phyloP scores from a whole-genome alignment of 2,797 vertebrate species.

The Cottoperca gobio region DNA sequence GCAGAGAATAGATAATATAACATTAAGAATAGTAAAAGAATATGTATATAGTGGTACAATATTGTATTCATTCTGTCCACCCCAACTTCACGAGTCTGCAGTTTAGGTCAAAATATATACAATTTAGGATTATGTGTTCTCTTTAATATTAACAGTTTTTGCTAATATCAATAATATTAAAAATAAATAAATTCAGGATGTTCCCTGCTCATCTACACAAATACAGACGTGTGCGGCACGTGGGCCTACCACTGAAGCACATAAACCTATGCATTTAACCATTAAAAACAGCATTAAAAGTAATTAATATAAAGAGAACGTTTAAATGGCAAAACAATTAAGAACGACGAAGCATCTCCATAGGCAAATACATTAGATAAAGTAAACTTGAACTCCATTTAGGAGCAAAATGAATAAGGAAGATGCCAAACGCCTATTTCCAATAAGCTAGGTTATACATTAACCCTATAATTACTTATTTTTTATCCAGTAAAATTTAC shows the following conservation, averaged over 20 bases:
- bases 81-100: background rate
- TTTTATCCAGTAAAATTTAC: background rate
- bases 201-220: too few relatives aligned
- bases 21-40: background rate
- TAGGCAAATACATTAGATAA: background rate
- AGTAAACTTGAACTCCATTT: background rate
- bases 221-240: background rate
- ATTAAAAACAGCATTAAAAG: background rate
- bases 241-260: background rate
- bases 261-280: background rate
- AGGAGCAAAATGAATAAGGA: rapidly evolving
- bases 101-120: background rate
- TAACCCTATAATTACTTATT: background rate
- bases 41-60: background rate
- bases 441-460: rapidly evolving
- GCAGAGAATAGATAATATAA: too few relatives aligned
- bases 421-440: rapidly evolving
- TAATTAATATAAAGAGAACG: background rate
- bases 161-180: too few relatives aligned
- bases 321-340: background rate
- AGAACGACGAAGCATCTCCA: background rate
- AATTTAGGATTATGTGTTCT: background rate
- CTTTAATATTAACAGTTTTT: background rate
- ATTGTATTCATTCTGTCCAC: background rate
- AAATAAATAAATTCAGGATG: background rate